A percentile compares a stretch with the other conserved stretches of the same genome.
Evolutionary conservation across 2,113 vertebrate species (phyloP).

Genomic region (Sakesphorus luctuosus): DNA sequence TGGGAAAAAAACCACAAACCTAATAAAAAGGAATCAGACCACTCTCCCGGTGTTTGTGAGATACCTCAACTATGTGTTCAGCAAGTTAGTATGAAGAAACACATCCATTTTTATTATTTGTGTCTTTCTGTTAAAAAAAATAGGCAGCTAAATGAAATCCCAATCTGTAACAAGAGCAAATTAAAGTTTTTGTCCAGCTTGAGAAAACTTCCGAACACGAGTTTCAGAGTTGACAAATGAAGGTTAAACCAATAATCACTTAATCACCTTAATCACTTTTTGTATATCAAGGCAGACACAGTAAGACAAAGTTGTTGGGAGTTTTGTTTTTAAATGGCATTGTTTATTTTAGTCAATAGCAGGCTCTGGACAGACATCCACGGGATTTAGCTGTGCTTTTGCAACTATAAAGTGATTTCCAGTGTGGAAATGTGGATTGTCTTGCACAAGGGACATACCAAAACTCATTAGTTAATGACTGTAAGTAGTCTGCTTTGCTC

Average conservation of each 20-base stretch:
- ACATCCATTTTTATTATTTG: background rate
- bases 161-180: background rate
- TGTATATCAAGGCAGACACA: background rate
- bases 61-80: background rate
- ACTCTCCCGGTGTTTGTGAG: background rate
- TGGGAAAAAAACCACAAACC: background rate
- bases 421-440: slow-evolving; percentile 4
- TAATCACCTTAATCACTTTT: background rate
- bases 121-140: background rate
- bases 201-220: background rate
- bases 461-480: slow-evolving; percentile 39
- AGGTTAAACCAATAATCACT: background rate
- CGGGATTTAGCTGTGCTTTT: background rate
- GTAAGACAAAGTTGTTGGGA: background rate
- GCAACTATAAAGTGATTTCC: slow-evolving; percentile 32
- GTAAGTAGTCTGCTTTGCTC: slow-evolving; percentile 15
- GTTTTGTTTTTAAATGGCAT: background rate
- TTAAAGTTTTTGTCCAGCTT: background rate
- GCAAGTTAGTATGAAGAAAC: background rate
- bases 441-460: slow-evolving; percentile 28
- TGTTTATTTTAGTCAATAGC: background rate
- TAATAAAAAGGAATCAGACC: background rate
- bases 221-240: background rate
- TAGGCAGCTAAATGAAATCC: background rate
- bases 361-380: background rate